Evolutionary conservation across 2,113 vertebrate species (phyloP).

Genomic region (Polypterus bichir): DNA sequence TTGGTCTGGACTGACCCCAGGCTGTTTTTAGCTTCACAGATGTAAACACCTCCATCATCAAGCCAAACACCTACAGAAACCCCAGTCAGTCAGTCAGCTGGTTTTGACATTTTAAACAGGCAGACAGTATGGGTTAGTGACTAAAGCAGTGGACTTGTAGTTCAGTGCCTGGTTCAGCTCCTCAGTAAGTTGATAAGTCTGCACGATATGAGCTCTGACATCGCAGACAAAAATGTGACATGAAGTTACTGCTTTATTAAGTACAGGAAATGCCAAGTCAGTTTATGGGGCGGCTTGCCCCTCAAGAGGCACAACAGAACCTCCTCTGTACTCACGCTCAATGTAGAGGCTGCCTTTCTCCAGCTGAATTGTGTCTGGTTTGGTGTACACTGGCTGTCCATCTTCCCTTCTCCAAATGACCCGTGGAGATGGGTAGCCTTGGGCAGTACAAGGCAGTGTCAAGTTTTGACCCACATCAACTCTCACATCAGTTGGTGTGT

Average conservation of each 20-base stretch:
- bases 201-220: too few relatives aligned
- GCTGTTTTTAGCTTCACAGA: conserved; percentile 73
- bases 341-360: conserved; percentile 57
- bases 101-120: too few relatives aligned
- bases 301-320: too few relatives aligned
- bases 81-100: neutral
- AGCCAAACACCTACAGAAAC: conserved; percentile 50
- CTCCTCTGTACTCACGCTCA: conserved; percentile 53
- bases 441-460: conserved; percentile 48
- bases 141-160: too few relatives aligned
- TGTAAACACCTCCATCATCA: conserved; percentile 63
- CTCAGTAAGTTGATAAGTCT: too few relatives aligned
- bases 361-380: conserved; percentile 20
- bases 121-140: too few relatives aligned
- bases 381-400: conserved; percentile 30
- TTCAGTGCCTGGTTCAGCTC: too few relatives aligned
- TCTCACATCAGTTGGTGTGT: conserved; percentile 41
- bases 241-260: too few relatives aligned
- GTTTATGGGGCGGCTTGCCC: too few relatives aligned
- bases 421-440: conserved; percentile 49
- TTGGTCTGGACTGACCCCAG: conserved; percentile 62
- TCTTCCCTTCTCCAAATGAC: conserved; percentile 62
- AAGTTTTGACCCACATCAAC: conserved; percentile 50
- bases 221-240: too few relatives aligned
- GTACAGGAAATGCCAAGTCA: too few relatives aligned